phyloP scores from a whole-genome alignment of 2,888 invertebrate species.

The Cremastobaeus sp. region DNA sequence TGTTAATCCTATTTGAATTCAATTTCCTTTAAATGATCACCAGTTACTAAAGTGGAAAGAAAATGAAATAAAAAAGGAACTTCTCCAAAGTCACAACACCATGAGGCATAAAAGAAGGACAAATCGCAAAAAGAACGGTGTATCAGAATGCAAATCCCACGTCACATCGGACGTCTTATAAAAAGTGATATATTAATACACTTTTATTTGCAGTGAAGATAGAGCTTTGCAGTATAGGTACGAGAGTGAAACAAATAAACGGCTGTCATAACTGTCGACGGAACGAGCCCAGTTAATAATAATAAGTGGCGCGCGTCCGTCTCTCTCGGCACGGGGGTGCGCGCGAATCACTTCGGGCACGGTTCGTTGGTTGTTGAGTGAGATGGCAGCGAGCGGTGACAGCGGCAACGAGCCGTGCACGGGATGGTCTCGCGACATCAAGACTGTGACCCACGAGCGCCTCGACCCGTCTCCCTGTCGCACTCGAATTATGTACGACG shows the following conservation, averaged over 20 bases:
- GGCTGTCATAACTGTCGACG: conserved; percentile 72
- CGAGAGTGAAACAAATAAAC: conserved; percentile 65
- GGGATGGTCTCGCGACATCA: conserved; percentile 77
- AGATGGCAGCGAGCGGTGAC: conserved; percentile 73
- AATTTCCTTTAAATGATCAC: no score
- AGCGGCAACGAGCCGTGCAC: conserved; percentile 77
- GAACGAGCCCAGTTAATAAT: conserved; percentile 70
- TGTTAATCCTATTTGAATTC: no score
- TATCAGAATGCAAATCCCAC: conserved; percentile 8
- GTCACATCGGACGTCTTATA: conserved; percentile 27
- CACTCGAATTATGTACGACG: conserved; percentile 66
- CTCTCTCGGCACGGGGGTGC: conserved; percentile 22
- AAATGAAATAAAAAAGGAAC: no score
- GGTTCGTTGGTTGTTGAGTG: conserved; percentile 64
- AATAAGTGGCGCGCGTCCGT: conserved; percentile 65
- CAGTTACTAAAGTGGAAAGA: no score
- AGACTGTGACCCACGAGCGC: conserved; percentile 70
- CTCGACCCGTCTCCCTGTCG: conserved; percentile 60
- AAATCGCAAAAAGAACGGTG: conserved; percentile 1
- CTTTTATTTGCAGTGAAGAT: conserved; percentile 30
- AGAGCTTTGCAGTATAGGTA: conserved; percentile 54
- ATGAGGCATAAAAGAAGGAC: no score
- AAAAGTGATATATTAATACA: conserved; percentile 41
- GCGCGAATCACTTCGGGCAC: conserved; percentile 16
- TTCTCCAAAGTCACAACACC: no score